Evolutionary conservation across 2,888 invertebrate genomes (phyloP).

Genomic region (Xestia rhomboidea): DNA sequence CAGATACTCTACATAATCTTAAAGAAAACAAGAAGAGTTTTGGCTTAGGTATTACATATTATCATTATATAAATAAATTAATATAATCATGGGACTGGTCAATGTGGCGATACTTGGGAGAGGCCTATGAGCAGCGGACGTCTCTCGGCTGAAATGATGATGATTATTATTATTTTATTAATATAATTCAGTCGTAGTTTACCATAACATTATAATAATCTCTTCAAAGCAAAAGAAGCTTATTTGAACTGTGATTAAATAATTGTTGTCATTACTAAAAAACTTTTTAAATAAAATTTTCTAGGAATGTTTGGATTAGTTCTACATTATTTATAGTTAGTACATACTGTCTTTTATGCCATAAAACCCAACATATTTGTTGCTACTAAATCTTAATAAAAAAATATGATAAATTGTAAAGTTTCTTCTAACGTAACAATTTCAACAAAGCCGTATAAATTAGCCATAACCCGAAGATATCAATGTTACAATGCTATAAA

Average conservation of each 20-base stretch:
- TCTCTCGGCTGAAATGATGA: no score
- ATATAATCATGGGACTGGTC: no score
- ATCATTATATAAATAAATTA: no score
- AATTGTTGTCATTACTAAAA: neutral
- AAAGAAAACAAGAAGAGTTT: neutral
- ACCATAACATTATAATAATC: neutral
- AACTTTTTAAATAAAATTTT: neutral
- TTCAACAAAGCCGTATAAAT: conserved; percentile 28
- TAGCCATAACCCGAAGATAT: conserved; percentile 27
- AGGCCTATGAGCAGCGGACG: no score
- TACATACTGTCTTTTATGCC: neutral
- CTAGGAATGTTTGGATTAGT: neutral
- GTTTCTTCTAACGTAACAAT: neutral
- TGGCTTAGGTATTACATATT: neutral
- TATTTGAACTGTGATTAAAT: neutral
- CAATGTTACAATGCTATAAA: conserved; percentile 29
- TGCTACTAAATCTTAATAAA: neutral
- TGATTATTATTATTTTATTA: no score
- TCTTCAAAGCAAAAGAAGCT: neutral
- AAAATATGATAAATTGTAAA: neutral
- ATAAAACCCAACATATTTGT: neutral
- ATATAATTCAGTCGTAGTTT: neutral
- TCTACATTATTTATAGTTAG: neutral
- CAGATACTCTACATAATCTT: no score
- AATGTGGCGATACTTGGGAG: no score